Evolutionary conservation across 2,113 vertebrate species (phyloP), one percentile per base, ranked within the genome.

Genomic region (Harpagus bidentatus): DNA sequence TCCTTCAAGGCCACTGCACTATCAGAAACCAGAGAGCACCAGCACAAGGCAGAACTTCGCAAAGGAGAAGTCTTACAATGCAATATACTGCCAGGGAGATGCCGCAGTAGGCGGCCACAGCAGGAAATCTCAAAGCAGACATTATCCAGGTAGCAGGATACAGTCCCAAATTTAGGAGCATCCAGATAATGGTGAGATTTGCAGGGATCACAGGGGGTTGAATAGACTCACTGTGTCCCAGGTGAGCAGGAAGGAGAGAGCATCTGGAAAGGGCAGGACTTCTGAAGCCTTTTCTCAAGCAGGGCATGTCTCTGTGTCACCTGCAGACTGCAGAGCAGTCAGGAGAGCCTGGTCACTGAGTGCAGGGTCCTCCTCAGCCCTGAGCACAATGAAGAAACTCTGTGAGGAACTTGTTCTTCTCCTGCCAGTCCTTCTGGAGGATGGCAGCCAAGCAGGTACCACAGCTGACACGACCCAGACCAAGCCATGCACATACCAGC

Each of bases 401-500:
- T 9, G 4, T 1, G 2, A 50, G 52, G 13, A 43, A 20, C 22
- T 52, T 17, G 2, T 36, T 43, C 63, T 67, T 17, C 26, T 53
- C 40, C 82, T 83, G 32, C 3, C 52, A 65, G 66, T 55, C 47
- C 36, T 62, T 58, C 70, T 86, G 61, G 40, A 70, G 47, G 34
- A 32, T 13, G 45, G 28, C 16, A 42, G 16, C 22, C 0, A 0
- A 65, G 65, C 18, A 78, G 34, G 69, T 42, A 21, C 70, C n/a
- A 53, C 50, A 81, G 48, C 23, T 74, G 59, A 19, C 3, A 5
- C 1, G 2, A 48, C 40, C 42, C 53, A 74, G 47, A 45, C 26
- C 36, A 87, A 82, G 8, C 16, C 0, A 0, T 8, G 25, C 31
- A 1, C 0, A 0, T 14, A 66, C 28, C 42, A 78, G 79, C 21